Percentiles rank a stretch among this genome's conserved stretches.
Evolutionary conservation across 2,113 vertebrate species (phyloP).

Genomic region (Notechis scutatus): DNA sequence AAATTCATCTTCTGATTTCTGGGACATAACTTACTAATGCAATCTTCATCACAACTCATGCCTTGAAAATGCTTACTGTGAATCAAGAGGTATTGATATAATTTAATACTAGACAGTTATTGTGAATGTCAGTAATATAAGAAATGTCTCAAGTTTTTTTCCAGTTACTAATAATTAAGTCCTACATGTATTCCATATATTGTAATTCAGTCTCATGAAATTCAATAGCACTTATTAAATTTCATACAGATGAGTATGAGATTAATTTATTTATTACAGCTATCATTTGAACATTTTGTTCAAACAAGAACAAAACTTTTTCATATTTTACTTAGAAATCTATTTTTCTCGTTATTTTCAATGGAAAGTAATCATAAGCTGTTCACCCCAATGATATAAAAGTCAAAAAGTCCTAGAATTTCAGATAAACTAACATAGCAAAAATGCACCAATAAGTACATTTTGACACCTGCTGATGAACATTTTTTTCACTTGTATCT

Average conservation of each 20-base stretch:
- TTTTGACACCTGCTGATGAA: neutral
- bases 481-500: neutral
- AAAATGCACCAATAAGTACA: neutral
- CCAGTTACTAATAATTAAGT: neutral
- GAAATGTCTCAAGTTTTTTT: neutral
- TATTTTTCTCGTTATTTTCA: neutral
- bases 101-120: neutral
- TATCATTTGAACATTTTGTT: neutral
- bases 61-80: neutral
- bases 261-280: neutral
- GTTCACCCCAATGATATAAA: neutral
- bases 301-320: neutral
- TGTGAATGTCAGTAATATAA: neutral
- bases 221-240: neutral
- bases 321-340: neutral
- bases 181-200: neutral
- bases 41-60: neutral
- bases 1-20: neutral
- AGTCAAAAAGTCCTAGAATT: neutral
- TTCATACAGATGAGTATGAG: neutral
- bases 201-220: neutral
- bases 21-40: neutral
- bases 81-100: neutral
- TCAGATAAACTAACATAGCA: neutral
- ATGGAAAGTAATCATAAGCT: neutral